These are phyloP conservation scores for Ceyx margarethae DNA, from an alignment of 2,113 vertebrate species.

Conservation along the genomic window DNA sequence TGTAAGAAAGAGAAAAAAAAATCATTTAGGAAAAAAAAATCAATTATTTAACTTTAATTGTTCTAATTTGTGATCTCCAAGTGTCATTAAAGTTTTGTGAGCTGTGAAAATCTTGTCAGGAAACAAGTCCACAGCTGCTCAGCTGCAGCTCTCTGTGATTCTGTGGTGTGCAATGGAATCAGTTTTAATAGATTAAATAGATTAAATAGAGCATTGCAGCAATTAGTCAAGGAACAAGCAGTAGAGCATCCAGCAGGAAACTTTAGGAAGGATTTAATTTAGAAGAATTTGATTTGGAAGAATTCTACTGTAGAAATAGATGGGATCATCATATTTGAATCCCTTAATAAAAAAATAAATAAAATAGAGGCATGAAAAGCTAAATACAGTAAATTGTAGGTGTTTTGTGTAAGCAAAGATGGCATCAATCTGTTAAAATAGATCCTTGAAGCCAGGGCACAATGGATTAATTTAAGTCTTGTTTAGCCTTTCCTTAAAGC, in stretches of 20 bases:
- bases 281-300: background rate
- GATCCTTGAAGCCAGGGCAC: background rate
- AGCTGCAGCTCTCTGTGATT: background rate
- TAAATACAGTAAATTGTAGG: background rate
- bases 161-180: background rate
- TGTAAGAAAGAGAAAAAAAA: background rate
- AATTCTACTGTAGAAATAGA: background rate
- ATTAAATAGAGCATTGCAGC: background rate
- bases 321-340: background rate
- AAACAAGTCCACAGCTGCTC: background rate
- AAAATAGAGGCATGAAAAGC: background rate
- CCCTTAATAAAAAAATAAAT: background rate
- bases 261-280: background rate
- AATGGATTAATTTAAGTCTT: background rate
- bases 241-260: background rate
- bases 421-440: background rate
- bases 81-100: background rate
- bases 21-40: background rate
- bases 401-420: background rate
- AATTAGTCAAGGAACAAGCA: background rate
- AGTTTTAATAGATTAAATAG: background rate
- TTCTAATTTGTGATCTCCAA: background rate
- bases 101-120: background rate
- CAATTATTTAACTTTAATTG: background rate
- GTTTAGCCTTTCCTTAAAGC: background rate